Percentiles rank a stretch among this genome's conserved stretches.
These are phyloP conservation scores for Platypus cylindrus DNA, from an alignment of 2,888 invertebrate species.

Conservation along the genomic window DNA sequence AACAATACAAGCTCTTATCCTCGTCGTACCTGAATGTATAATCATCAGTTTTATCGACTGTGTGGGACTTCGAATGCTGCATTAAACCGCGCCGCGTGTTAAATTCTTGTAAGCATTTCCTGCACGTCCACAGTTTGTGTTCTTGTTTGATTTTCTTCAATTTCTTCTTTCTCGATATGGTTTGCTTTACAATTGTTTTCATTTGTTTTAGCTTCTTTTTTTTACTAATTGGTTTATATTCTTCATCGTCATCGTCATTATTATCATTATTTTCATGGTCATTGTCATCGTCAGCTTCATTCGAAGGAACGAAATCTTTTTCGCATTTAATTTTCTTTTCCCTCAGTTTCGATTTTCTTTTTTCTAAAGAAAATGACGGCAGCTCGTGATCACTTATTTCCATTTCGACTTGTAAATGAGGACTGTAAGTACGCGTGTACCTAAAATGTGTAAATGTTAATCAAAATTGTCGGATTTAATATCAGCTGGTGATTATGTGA, in stretches of 20 bases:
- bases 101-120: slow-evolving; percentile 25
- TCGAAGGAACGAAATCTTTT: too few relatives aligned
- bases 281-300: too few relatives aligned
- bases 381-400: slow-evolving; percentile 17
- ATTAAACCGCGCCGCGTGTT: slow-evolving; percentile 21
- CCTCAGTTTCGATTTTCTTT: slow-evolving; percentile 7
- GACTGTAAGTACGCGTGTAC: too few relatives aligned
- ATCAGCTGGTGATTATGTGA: too few relatives aligned
- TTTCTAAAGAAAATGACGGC: not conserved
- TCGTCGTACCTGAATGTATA: slow-evolving; percentile 26
- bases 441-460: too few relatives aligned
- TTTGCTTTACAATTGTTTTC: not conserved
- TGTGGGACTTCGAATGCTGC: slow-evolving; percentile 24
- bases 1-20: slow-evolving; percentile 22
- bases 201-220: slow-evolving; percentile 8
- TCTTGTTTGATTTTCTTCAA: slow-evolving; percentile 15
- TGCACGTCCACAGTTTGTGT: slow-evolving; percentile 25
- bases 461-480: slow-evolving; percentile 15
- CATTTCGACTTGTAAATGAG: slow-evolving; percentile 19
- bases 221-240: slow-evolving; percentile 14
- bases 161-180: slow-evolving; percentile 7
- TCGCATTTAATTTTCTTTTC: slow-evolving; percentile 14
- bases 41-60: slow-evolving; percentile 25
- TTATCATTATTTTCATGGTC: too few relatives aligned
- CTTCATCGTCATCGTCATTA: slow-evolving; percentile 15